Base-by-base conservation (phyloP, 2,797 vertebrate genomes). In the Acrossocheilus fasciatus region DNA sequence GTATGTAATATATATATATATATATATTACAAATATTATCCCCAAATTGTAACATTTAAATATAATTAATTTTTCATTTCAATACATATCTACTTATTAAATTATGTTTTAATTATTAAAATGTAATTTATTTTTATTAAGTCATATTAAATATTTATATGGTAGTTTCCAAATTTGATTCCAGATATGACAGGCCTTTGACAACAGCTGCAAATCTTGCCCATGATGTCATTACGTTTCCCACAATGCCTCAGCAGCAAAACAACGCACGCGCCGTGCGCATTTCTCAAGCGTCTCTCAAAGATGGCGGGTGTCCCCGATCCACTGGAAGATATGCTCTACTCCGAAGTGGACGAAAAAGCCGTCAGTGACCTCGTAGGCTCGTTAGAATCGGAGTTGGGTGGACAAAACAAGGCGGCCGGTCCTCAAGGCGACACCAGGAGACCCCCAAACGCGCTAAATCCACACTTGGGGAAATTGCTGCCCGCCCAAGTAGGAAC, bases 281-380 rank as follows among this genome's bases (percentile, higher is more conserved):
- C 85, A 87, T 78, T 87, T 86, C 30, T 84, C 73, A 84, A 90
- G 89, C 86, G 90, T 89, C 90, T 89, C 87, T 84, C 94, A 95
- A 95, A 95, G 94, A 96, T 96, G 95, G 95, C 95, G 93, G 95
- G 93, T 90, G 91, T 95, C 91, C 94, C 95, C 91, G 95, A 96
- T 95, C 95, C 93, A 91, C 95, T 96, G 94, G 95, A 96, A 94
- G 94, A 95, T 94, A 96, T 97, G 96, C 95, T 97, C 89, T 97
- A 96, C 94, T 97, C 96, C 88, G 96, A 97, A 95, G 96, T 97
- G 96, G 97, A 97, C 91, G 96, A 97, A 91, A 97, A 97, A 93
- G 97, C 96, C 81, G 96, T 97, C 92, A 97, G 96, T 92, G 96
- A 97, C 91, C 94, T 97, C 54, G 96, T 97, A 90, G 96, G 96